phyloP scores from a whole-genome alignment of 1,140 invertebrate species.

The Magallana gigas region DNA sequence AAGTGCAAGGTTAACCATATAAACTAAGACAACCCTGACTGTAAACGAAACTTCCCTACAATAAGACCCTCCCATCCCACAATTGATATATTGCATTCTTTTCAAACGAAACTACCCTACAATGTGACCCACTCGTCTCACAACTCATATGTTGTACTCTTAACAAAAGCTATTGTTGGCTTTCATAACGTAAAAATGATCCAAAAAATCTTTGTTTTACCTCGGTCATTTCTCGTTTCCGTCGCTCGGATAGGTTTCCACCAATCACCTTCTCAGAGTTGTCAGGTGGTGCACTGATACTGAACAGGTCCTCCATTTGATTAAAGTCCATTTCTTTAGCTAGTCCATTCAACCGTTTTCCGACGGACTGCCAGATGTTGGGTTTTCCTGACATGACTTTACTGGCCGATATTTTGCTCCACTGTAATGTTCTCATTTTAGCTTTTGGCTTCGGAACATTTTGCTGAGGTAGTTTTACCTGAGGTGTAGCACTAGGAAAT shows the following conservation, averaged over 20 bases:
- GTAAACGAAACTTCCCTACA: background rate
- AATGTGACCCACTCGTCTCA: too few species aligned
- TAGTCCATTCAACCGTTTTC: conserved; percentile 88
- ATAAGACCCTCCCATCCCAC: background rate
- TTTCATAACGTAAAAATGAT: too few species aligned
- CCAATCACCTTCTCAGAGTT: conserved; percentile 58
- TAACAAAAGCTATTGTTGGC: too few species aligned
- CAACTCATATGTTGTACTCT: too few species aligned
- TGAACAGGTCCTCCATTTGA: conserved; percentile 76
- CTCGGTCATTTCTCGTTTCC: conserved; percentile 74
- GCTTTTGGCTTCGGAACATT: conserved; percentile 74
- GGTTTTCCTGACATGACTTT: conserved; percentile 70
- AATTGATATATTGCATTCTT: background rate
- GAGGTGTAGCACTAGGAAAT: conserved; percentile 45
- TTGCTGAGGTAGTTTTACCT: conserved; percentile 72
- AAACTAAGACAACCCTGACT: background rate
- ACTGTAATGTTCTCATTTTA: conserved; percentile 76
- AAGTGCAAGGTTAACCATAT: background rate
- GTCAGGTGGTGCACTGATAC: conserved; percentile 58
- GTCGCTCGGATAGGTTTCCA: conserved; percentile 66
- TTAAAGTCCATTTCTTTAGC: conserved; percentile 78
- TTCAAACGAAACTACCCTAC: too few species aligned
- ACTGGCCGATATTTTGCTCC: conserved; percentile 76
- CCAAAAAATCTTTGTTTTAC: conserved; percentile 53
- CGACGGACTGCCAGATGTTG: conserved; percentile 90